Percentiles rank a stretch among this genome's conserved stretches.
Evolutionary conservation across 2,113 vertebrate species (phyloP).

Genomic region (Myotis lucifugus): DNA sequence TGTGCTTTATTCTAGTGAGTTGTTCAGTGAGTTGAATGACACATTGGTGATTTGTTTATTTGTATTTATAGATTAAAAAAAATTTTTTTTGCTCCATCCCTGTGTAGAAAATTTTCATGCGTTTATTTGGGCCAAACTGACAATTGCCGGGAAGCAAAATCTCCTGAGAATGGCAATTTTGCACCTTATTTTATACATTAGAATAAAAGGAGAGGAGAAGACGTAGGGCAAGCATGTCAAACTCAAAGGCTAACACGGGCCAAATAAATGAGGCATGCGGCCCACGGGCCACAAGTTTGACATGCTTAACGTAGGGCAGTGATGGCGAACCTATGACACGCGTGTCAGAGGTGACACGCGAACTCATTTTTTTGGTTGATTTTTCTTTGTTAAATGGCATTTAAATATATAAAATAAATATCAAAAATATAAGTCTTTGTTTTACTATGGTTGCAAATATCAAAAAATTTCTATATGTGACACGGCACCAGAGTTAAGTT

Average conservation of each 20-base stretch:
- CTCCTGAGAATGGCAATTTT: not conserved
- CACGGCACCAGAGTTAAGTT: too few relatives aligned
- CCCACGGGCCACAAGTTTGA: too few relatives aligned
- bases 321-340: too few relatives aligned
- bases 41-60: not conserved
- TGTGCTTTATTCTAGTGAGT: not conserved
- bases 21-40: not conserved
- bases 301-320: not conserved
- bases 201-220: not conserved
- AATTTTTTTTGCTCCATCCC: not conserved
- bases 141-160: not conserved
- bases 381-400: too few relatives aligned
- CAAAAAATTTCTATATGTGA: too few relatives aligned
- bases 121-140: not conserved
- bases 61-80: constrained; percentile 55
- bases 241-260: too few relatives aligned
- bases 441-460: too few relatives aligned
- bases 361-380: too few relatives aligned
- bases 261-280: too few relatives aligned
- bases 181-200: not conserved
- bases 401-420: too few relatives aligned
- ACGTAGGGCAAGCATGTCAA: not conserved
- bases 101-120: not conserved
- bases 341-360: too few relatives aligned
- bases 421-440: too few relatives aligned